A percentile compares a stretch with the other conserved stretches of the same genome.
phyloP scores from a whole-genome alignment of 1,140 invertebrate genomes.

The Sminthurinus signatus region DNA sequence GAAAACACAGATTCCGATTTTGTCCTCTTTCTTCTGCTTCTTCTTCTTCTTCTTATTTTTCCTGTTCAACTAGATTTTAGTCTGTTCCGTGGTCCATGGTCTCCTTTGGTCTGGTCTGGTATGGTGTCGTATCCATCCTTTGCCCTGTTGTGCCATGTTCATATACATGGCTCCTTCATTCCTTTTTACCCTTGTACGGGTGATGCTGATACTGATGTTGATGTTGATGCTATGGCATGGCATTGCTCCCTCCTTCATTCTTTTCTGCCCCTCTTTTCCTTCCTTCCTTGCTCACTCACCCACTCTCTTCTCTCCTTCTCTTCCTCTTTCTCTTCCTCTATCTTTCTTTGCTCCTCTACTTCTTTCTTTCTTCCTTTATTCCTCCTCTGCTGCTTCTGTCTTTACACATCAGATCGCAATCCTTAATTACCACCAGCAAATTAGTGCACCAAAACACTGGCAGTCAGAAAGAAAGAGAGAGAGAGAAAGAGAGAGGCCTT shows the following conservation, averaged over 20 bases:
- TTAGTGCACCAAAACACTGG: slow-evolving; percentile 26
- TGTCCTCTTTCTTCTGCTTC: not conserved
- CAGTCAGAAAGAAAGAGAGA: slow-evolving; percentile 26
- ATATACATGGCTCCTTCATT: not conserved
- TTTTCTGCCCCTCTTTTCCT: not conserved
- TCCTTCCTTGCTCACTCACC: not conserved
- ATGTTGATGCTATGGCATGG: too few species aligned
- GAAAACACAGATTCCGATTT: slow-evolving; percentile 6
- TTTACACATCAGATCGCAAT: slow-evolving; percentile 30
- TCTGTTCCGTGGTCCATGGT: too few species aligned
- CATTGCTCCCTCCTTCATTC: too few species aligned
- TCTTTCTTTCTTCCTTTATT: slow-evolving; percentile 4
- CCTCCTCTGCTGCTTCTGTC: slow-evolving; percentile 11
- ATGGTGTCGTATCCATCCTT: too few species aligned
- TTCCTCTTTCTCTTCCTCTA: not conserved
- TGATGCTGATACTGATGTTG: too few species aligned
- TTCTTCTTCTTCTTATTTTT: not conserved
- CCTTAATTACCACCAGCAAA: slow-evolving; percentile 40
- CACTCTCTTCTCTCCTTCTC: slow-evolving; percentile 8
- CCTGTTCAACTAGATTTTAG: too few species aligned
- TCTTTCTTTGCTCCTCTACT: slow-evolving; percentile 11
- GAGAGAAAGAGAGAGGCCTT: slow-evolving; percentile 24
- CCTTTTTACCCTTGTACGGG: not conserved
- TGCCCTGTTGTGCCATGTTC: too few species aligned
- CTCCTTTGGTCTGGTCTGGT: too few species aligned